Conservation (phyloP, 2,797 vertebrate species). For the Basileuterus tristriatus region DNA sequence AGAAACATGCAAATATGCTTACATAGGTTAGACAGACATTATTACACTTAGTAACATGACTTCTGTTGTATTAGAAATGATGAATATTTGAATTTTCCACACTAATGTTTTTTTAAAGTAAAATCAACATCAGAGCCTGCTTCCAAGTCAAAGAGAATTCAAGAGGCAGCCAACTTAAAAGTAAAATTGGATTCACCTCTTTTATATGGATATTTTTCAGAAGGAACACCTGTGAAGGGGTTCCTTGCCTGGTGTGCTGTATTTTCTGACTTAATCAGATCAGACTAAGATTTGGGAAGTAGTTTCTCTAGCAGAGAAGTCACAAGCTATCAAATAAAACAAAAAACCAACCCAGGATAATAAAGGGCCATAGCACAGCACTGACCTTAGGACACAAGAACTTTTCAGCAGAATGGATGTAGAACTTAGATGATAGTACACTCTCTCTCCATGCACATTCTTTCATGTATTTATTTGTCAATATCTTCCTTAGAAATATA, state of each 20-base stretch:
- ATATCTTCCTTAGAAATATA: not conserved
- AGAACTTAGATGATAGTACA: not conserved
- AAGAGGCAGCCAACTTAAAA: not conserved
- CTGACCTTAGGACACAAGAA: not conserved
- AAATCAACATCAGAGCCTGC: not conserved
- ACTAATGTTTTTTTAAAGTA: not conserved
- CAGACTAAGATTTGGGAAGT: not conserved
- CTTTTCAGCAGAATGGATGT: not conserved
- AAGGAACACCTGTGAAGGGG: not conserved
- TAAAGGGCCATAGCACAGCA: not conserved
- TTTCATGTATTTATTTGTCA: not conserved
- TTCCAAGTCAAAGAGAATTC: not conserved
- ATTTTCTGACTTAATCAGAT: not conserved
- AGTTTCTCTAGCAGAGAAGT: not conserved
- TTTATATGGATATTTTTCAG: not conserved
- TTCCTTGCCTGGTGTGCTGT: not conserved
- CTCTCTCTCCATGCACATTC: not conserved
- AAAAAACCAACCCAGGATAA: too few species aligned
- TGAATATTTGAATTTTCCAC: not conserved
- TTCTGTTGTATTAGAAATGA: not conserved
- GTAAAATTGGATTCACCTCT: not conserved
- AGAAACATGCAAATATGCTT: not conserved
- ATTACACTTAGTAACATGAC: not conserved
- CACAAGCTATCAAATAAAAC: not conserved
- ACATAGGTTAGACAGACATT: not conserved